Base-by-base conservation (phyloP, 2,797 vertebrate species). In the Cirrhinus mrigala region DNA sequence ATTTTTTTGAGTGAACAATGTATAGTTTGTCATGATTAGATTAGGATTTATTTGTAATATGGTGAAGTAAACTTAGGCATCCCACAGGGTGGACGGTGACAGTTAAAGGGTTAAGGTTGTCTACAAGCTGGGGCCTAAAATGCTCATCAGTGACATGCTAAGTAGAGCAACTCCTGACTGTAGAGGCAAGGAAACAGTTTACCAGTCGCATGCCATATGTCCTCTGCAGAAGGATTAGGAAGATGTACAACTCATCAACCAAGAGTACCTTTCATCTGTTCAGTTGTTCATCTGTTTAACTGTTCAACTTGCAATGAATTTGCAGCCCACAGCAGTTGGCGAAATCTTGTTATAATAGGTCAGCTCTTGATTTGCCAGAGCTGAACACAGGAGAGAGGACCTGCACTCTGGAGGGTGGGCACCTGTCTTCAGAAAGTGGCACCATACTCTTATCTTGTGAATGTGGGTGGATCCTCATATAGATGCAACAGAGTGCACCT, bases 301-400 rank as follows among this genome's bases (percentile, higher is more conserved):
- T 84, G 73, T 16, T 71, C 54, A 6, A 64, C 44, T 15, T 87
- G 83, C 75, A 78, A 89, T 56, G 71, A 85, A 69, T 84, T 71
- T 68, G 54, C 73, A 0, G 33, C 33, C 33, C 60, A 16, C 48
- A 24, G 8, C 50, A 70, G 33, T 40, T 40, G 37, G 37, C 4
- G 6, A 40, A 40, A 40, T 40, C 2, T 14, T 78, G 9, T 4
- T 78, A 74, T 33, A 76, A 85, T 52, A 22, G 18, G 69, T 29
- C 83, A 44, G 83, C 75, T 15, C 3, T 20, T 12, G 83, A 79
- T 52, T 6, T 85, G 18, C 75, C 52, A 33, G 76, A 80, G 40
- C 68, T 85, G 33, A n/a, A 60, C 12, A 46, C 46, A 16, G 81
- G 81, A 12, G 64, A 73, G n/a, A n/a, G n/a, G 12, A 44, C 50